Conservation (phyloP, 2,888 invertebrate species). For the Phaonia tiefii region DNA sequence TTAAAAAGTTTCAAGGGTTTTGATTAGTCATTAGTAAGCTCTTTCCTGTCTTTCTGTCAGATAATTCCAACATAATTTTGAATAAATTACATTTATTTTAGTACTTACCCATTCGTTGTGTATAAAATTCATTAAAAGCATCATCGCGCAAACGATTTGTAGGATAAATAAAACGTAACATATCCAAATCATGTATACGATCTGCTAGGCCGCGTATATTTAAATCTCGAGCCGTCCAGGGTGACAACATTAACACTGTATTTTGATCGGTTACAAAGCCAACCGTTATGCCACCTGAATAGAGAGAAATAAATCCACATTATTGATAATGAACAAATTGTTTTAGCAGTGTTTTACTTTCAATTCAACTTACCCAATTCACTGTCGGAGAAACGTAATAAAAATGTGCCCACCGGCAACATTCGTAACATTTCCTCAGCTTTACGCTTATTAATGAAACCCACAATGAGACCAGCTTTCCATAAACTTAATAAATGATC, state of each 20-base stretch:
- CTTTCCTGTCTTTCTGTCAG: too few species aligned
- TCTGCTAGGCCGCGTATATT: slow-evolving; percentile 94
- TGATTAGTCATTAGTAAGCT: too few species aligned
- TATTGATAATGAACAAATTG: too few species aligned
- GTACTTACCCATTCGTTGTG: slow-evolving; percentile 85
- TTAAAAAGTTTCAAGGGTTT: too few species aligned
- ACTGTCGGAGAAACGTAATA: slow-evolving; percentile 97
- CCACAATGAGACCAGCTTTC: slow-evolving; percentile 93
- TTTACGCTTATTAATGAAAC: slow-evolving; percentile 97
- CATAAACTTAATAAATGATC: slow-evolving; percentile 95
- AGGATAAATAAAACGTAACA: slow-evolving; percentile 91
- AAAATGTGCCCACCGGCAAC: slow-evolving; percentile 92
- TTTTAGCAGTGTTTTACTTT: too few species aligned
- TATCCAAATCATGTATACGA: slow-evolving; percentile 91
- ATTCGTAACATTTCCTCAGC: slow-evolving; percentile 87
- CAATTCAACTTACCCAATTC: slow-evolving; percentile 84
- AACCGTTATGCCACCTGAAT: slow-evolving; percentile 94
- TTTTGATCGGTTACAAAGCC: slow-evolving; percentile 92
- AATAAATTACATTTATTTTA: too few species aligned
- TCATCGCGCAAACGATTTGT: slow-evolving; percentile 90
- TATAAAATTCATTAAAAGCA: slow-evolving; percentile 95
- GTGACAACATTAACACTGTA: slow-evolving; percentile 91
- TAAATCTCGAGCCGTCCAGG: slow-evolving; percentile 96
- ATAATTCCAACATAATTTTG: background rate
- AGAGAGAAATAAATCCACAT: too few species aligned